These are phyloP conservation scores for Brachyptera risi DNA, from an alignment of 2,888 invertebrate genomes.

Conservation along the genomic window DNA sequence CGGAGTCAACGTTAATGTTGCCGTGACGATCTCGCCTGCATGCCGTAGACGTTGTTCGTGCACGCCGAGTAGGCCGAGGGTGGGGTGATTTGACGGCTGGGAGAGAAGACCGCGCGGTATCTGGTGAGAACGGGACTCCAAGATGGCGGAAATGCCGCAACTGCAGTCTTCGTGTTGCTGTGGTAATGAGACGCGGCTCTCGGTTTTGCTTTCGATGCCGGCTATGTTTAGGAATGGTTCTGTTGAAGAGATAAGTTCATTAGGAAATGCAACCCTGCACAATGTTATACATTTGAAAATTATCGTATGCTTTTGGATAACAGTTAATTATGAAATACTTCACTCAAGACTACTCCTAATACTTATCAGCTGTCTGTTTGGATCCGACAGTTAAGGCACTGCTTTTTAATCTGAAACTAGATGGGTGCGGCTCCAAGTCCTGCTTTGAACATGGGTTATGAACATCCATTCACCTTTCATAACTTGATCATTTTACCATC, in stretches of 20 bases:
- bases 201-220: constrained; percentile 17
- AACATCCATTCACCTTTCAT: too few relatives aligned
- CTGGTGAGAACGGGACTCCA: constrained; percentile 53
- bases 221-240: constrained; percentile 54
- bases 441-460: too few relatives aligned
- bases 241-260: constrained; percentile 40
- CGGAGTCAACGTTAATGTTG: constrained; percentile 60
- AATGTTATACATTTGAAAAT: too few relatives aligned
- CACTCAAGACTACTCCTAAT: too few relatives aligned
- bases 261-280: too few relatives aligned
- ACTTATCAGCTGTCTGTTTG: too few relatives aligned
- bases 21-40: constrained; percentile 58
- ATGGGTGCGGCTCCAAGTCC: too few relatives aligned
- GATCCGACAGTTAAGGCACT: too few relatives aligned
- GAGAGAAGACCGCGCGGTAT: constrained; percentile 27
- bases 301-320: too few relatives aligned
- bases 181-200: constrained; percentile 23
- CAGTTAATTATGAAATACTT: too few relatives aligned
- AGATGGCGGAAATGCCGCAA: constrained; percentile 60
- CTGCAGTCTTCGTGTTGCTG: constrained; percentile 58
- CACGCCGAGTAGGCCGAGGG: constrained; percentile 47
- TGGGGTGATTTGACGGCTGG: not conserved
- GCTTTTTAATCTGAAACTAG: too few relatives aligned
- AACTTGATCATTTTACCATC: too few relatives aligned
- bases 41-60: constrained; percentile 55